Base-by-base conservation (phyloP, 2,888 invertebrate species). In the Pterostichus madidus region DNA sequence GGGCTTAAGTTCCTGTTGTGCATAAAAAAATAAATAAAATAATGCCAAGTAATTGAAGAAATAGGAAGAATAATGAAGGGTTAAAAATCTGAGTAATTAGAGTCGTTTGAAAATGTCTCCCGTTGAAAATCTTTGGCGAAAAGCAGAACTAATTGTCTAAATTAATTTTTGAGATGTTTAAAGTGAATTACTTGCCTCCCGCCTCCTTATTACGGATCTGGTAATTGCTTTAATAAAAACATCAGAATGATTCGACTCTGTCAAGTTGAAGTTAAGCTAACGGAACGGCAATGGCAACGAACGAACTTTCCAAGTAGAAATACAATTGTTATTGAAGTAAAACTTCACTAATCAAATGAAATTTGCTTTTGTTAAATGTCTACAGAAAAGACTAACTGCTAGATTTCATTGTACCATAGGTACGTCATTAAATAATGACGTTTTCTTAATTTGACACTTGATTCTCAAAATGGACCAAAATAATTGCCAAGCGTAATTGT, bases 141-240 rank as follows among this genome's bases (percentile, higher is more conserved):
- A 75, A 49, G 11, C 5, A 8, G 24, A 49, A 52, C 53, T 46
- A 80, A 80, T 80, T 80, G 68, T 80, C 32, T 80, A 80, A 80
- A 80, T 80, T 80, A 68, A 80, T 80, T 80, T 71, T 44, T 79
- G 49, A 71, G 71, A 53, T 35, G 39, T 80, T 80, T 80, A 68
- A 80, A 80, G 52, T 71, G 68, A 80, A 80, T 71, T 80, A 71
- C 68, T 80, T 31, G 59, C 24, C 24, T 46, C 11, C 24, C 24
- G 13, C 4, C 13, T 78, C 64, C 56, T 53, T 32, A 77, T 56
- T 53, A 77, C 56, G 32, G 39, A 5, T 39, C 17, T 35, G 7
- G 15, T 71, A 71, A 71, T 71, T 71, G 44, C 71, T 35, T 71
- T 71, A 71, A 71, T 35, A 71, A 71, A 71, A 71, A 71, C 71